Evolutionary conservation across 1,140 invertebrate genomes (phyloP), one percentile per base, ranked within the genome.

Genomic region (Drosophila mojavensis): DNA sequence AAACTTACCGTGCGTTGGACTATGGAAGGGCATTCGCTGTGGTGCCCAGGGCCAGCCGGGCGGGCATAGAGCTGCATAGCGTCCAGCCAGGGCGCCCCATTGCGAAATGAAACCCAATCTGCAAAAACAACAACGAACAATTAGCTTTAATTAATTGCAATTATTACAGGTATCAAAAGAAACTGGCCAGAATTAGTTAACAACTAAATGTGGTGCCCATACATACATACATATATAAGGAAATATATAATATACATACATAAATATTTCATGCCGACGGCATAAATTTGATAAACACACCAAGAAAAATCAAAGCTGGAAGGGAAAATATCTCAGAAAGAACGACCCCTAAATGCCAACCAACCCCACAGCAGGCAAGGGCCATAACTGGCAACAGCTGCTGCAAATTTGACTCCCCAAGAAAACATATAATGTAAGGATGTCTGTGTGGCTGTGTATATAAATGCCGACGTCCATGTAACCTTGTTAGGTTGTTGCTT

Each of bases 91-190:
- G 58, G 94, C 96, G 85, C 94, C 96, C 94, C 94, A 96, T 91
- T 94, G 96, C 20, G 96, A 96, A 93, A 97, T 97, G 71, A 97
- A 94, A 61, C 96, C 96, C 92, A 97, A 93, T 93, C 96, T 97
- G 94, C 95, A 85, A 66, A 36, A 6, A 5, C 6, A 51, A 33
- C 24, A 73, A 4, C 15, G 5, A 89, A 80, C 74, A 75, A 88
- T 78, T 11, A 17, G 9, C 0, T 71, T 70, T 79, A 65, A 51
- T 61, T 36, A 28, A 33, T n/a, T 56, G 9, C 17, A 51, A 26
- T 30, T 7, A 24, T 24, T 24, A 24, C 20, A 24, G 20, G 20
- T 24, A 24, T 24, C 17, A 17, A 17, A 17, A 0, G 17, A 17
- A 17, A 17, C 17, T 17, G 17, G 17, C 17, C 17, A 17, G 17